These are phyloP conservation scores for Bufo gargarizans DNA, from an alignment of 2,113 vertebrate species.

Conservation along the genomic window DNA sequence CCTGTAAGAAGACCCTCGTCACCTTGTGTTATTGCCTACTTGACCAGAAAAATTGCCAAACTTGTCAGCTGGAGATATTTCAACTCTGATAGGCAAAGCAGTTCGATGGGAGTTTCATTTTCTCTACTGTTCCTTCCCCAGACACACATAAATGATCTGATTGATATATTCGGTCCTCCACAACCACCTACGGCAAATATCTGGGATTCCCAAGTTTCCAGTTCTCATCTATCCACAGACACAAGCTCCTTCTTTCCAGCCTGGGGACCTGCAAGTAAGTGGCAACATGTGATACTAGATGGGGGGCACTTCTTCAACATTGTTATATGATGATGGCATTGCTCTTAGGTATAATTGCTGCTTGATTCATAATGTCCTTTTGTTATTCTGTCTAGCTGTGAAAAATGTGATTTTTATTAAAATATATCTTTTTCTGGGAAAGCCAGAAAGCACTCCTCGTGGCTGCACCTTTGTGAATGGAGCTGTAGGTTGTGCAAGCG, in stretches of 20 bases:
- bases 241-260: constrained; percentile 39
- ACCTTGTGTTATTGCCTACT: not conserved
- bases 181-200: constrained; percentile 75
- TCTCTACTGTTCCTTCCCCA: constrained; percentile 65
- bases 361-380: no score
- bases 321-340: not conserved
- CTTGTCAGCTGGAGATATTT: no score
- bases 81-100: no score
- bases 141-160: constrained; percentile 91
- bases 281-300: not conserved
- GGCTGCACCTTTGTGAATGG: no score
- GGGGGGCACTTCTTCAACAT: not conserved
- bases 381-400: no score
- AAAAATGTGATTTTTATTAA: no score
- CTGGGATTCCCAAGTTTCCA: constrained; percentile 74
- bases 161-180: constrained; percentile 86
- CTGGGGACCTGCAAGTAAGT: constrained; percentile 28
- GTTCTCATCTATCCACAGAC: not conserved
- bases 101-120: not conserved
- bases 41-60: no score
- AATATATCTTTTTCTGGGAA: no score
- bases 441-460: no score
- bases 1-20: not conserved
- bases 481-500: no score
- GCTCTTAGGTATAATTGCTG: not conserved